Base-by-base conservation (phyloP, 2,113 vertebrate species). In the Gopherus evgoodei region DNA sequence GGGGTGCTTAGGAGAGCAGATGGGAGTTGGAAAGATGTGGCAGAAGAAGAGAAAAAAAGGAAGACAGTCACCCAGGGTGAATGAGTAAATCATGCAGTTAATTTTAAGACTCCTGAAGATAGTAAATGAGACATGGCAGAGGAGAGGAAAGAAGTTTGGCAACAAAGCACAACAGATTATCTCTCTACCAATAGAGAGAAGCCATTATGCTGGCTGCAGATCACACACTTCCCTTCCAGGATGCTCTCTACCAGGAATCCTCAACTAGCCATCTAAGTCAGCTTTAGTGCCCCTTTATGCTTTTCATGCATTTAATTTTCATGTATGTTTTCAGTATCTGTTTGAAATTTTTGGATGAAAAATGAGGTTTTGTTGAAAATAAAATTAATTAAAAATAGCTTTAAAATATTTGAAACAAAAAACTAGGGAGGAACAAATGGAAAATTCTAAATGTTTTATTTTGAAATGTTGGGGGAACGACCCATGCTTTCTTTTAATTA, bases 81-180 rank as follows among this genome's bases (percentile, higher is more conserved):
- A 94, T 87, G 96, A 91, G 96, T 93, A 97, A 98, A 98, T 97
- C 97, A 96, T 95, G 95, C 86, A 98, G 91, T 95, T 98, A 97
- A 91, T 89, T 97, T 93, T 96, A 91, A 96, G 87, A 92, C 96
- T 52, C 52, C 95, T 96, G 94, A 96, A 97, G 89, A 96, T 96
- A 97, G 93, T 13, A 11, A 42, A 76, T 10, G 80, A 93, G 95
- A 92, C 38, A 79, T 25, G 56, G 52, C 0, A 86, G 1, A 65
- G 52, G 3, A 42, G 27, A 72, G 8, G 24, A 24, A 50, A 80
- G 49, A 86, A 2, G 1, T 8, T 81, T 92, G 72, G 31, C 21
- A 76, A 44, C 11, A 76, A 44, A 76, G 38, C 75, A 76, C 38
- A 44, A 27, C 44, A 76, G 21, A 44, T 44, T 44, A 44, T 42